Percentiles rank a stretch among this genome's conserved stretches.
Conservation (phyloP, 2,888 invertebrate species). For the Metopia argyrocephala region DNA sequence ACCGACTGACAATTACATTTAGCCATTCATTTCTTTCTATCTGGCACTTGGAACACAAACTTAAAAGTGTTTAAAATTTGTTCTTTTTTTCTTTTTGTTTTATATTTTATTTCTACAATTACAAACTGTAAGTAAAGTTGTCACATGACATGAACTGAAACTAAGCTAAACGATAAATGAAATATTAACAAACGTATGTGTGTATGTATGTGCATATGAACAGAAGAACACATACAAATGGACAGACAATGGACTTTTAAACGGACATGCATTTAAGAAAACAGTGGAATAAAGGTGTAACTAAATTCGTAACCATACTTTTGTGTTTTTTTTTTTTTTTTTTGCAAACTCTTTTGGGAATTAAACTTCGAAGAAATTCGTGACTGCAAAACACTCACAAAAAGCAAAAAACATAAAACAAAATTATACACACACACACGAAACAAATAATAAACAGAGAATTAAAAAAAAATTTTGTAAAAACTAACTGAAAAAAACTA, state of each 20-base stretch:
- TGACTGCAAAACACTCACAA: conserved; percentile 37
- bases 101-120: conserved; percentile 9
- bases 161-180: conserved; percentile 56
- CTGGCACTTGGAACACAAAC: neutral
- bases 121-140: conserved; percentile 56
- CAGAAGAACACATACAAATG: neutral
- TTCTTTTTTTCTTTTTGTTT: neutral
- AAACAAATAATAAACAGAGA: neutral
- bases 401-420: conserved; percentile 1
- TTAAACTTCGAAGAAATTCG: conserved; percentile 52
- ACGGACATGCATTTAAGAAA: neutral
- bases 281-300: conserved; percentile 53
- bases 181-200: conserved; percentile 28
- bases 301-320: conserved; percentile 27
- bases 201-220: neutral
- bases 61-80: neutral
- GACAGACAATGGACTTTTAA: neutral
- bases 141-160: too few species aligned
- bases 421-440: neutral
- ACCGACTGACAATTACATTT: conserved; percentile 42
- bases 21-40: conserved; percentile 15
- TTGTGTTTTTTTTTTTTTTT: conserved; percentile 32
- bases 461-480: neutral
- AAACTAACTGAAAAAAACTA: conserved; percentile 37
- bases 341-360: conserved; percentile 53